Evolutionary conservation across 2,797 vertebrate species (phyloP).

Genomic region (Sus cebifrons): DNA sequence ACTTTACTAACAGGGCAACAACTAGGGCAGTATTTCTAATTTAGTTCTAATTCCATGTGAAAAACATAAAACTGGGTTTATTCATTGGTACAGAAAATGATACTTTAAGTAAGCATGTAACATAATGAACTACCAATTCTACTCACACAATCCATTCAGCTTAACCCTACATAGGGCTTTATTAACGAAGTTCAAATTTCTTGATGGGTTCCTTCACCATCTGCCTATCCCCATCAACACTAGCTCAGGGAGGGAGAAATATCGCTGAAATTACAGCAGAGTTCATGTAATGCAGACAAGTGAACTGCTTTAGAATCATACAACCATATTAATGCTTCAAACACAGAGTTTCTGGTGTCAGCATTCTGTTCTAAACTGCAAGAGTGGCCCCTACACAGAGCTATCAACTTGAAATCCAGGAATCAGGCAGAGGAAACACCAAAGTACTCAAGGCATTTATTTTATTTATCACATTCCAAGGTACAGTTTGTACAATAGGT

Average conservation of each 20-base stretch:
- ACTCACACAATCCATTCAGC: neutral
- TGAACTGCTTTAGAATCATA: neutral
- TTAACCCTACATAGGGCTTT: neutral
- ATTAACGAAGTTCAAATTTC: neutral
- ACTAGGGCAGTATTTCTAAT: neutral
- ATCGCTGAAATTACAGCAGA: neutral
- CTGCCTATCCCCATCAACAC: neutral
- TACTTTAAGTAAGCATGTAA: constrained; percentile 12
- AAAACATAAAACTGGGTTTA: constrained; percentile 44
- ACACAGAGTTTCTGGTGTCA: neutral
- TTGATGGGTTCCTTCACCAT: constrained; percentile 12
- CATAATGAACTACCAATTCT: neutral
- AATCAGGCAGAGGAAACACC: neutral
- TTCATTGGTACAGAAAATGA: neutral
- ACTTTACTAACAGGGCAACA: neutral
- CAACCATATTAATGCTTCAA: neutral
- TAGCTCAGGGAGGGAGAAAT: neutral
- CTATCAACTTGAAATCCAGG: neutral
- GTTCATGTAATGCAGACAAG: neutral
- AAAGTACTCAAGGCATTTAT: constrained; percentile 32
- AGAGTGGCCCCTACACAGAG: neutral
- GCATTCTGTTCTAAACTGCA: neutral
- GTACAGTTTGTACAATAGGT: constrained; percentile 26
- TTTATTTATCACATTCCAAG: constrained; percentile 20
- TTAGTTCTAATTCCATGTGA: neutral